Base-by-base conservation (phyloP, 1,140 invertebrate genomes). In the Tribolium madens region DNA sequence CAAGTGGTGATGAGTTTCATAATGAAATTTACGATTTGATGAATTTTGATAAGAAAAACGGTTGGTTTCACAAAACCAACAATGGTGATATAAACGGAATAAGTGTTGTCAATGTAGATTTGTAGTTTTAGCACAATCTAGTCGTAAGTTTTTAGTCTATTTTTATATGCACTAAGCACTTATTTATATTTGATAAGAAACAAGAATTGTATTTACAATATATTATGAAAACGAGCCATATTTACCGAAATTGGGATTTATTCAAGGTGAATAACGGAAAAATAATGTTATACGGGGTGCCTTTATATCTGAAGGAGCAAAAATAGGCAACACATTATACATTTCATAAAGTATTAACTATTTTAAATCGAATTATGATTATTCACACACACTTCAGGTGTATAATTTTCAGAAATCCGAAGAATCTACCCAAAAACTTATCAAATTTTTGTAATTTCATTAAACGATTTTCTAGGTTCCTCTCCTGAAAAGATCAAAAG, bases 21-120 rank as follows among this genome's bases (percentile, higher is more conserved):
- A 46, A 48, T 9, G 73, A 47, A 17, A 76, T 48, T 36, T 53
- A 36, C 13, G 26, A 7, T 47, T 53, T 74, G 42, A 78, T 72
- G 53, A 60, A 60, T 60, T 60, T 21, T 60, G 53, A 69, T 3
- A 42, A 73, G 33, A 46, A 7, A 21, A 21, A 31, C 47, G 13
- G 68, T 71, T 73, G 75, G 71, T 26, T 53, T 57, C 76, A 76
- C 73, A 71, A 42, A 64, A 52, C 76, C n/a, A 71, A 76, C 26
- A 73, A 76, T 60, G 53, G 64, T 50, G 73, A 70, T 72, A 60
- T 60, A 6, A 78, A 77, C 31, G 79, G 76, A 60, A 77, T 82
- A 18, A 80, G 80, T 70, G 60, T 82, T 13, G 76, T 82, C n/a
- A 77, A 82, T 76, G 69, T 82, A 31, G 77, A 77, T 60, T 60